Percentiles rank a stretch among this genome's conserved stretches.
Conservation (phyloP, 1,140 invertebrate species). For the Caerostris darwini region DNA sequence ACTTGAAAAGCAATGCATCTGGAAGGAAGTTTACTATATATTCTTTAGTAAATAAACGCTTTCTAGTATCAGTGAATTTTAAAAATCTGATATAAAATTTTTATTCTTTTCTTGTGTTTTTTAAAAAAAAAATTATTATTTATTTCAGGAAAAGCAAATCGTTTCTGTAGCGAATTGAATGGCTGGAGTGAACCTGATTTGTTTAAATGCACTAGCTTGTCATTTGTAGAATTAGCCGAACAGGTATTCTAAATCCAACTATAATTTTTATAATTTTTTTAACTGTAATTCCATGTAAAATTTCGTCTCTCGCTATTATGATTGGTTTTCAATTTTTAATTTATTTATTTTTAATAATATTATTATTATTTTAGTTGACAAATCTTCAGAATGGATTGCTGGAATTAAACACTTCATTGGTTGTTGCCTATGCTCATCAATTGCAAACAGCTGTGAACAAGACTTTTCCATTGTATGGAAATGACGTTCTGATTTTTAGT, state of each 20-base stretch:
- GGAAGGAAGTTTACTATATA: too few species aligned
- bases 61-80: too few species aligned
- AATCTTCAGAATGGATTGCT: slow-evolving; percentile 90
- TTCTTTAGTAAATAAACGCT: too few species aligned
- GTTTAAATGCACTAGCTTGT: slow-evolving; percentile 95
- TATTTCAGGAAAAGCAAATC: slow-evolving; percentile 84
- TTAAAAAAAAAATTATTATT: not conserved
- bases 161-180: slow-evolving; percentile 90
- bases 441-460: slow-evolving; percentile 85
- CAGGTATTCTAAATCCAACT: slow-evolving; percentile 83
- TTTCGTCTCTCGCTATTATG: not conserved
- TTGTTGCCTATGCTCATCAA: slow-evolving; percentile 91
- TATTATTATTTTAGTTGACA: slow-evolving; percentile 83
- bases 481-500: slow-evolving; percentile 91
- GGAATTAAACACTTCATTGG: slow-evolving; percentile 92
- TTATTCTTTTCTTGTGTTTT: too few species aligned
- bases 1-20: too few species aligned
- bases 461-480: slow-evolving; percentile 89
- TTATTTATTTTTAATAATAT: not conserved
- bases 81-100: too few species aligned
- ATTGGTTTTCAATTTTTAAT: not conserved
- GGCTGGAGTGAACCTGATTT: slow-evolving; percentile 94
- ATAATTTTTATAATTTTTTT: not conserved
- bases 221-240: slow-evolving; percentile 90
- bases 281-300: not conserved